Percentiles rank a stretch among this genome's conserved stretches.
Evolutionary conservation across 1,140 invertebrate genomes (phyloP).

Genomic region (Calliphora vicina): DNA sequence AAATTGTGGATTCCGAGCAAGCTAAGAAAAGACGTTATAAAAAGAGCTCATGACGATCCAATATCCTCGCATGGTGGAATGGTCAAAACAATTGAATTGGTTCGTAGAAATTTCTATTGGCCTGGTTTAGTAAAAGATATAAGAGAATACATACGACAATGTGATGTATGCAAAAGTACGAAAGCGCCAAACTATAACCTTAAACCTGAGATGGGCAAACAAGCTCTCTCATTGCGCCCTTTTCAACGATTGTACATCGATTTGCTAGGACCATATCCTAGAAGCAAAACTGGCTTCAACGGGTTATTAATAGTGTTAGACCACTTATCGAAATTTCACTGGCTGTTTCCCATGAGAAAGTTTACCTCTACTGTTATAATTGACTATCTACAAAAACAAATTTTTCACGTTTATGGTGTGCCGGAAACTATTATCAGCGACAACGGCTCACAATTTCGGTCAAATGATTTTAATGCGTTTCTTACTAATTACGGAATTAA

Average conservation of each 20-base stretch:
- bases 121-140: constrained; percentile 6
- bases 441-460: constrained; percentile 37
- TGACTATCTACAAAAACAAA: constrained; percentile 9
- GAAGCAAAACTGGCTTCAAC: neutral
- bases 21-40: neutral
- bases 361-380: neutral
- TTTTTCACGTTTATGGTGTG: constrained; percentile 19
- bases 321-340: neutral
- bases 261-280: constrained; percentile 17
- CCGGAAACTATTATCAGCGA: constrained; percentile 37
- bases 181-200: constrained; percentile 10
- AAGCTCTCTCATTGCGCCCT: neutral
- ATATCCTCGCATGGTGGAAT: constrained; percentile 26
- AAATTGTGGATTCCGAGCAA: neutral
- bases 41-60: neutral
- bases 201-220: neutral
- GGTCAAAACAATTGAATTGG: constrained; percentile 26
- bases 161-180: neutral
- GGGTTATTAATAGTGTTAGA: too few species aligned
- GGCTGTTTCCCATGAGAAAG: constrained; percentile 8
- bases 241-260: neutral
- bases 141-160: neutral
- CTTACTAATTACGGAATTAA: neutral
- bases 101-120: constrained; percentile 27
- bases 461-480: constrained; percentile 13